Conservation (phyloP, 2,888 invertebrate species). For the Noctua pronuba region DNA sequence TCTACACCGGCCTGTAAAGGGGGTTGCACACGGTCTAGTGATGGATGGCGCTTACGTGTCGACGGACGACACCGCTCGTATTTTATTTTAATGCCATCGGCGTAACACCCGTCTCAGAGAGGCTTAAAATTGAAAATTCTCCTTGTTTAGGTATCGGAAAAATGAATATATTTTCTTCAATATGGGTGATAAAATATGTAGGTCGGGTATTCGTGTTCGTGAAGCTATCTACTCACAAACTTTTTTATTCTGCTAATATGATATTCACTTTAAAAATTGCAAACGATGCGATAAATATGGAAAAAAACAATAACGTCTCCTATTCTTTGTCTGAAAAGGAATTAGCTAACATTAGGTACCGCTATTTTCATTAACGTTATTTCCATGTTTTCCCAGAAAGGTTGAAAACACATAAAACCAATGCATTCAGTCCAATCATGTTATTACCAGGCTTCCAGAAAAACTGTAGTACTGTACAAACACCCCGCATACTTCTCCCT, state of each 20-base stretch:
- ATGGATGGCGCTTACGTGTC: slow-evolving; percentile 89
- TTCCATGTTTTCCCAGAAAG: slow-evolving; percentile 18
- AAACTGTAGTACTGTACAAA: slow-evolving; percentile 40
- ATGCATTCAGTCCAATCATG: slow-evolving; percentile 49
- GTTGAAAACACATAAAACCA: slow-evolving; percentile 21
- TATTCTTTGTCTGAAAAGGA: not conserved
- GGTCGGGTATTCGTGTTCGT: slow-evolving; percentile 38
- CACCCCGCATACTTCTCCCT: slow-evolving; percentile 70
- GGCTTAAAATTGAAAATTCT: slow-evolving; percentile 90
- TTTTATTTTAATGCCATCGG: slow-evolving; percentile 88
- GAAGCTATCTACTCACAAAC: slow-evolving; percentile 31
- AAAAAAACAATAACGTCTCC: not conserved
- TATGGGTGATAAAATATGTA: slow-evolving; percentile 58
- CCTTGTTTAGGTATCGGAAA: slow-evolving; percentile 81
- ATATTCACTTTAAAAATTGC: not conserved
- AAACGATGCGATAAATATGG: not conserved
- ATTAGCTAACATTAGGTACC: not conserved
- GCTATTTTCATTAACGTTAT: not conserved
- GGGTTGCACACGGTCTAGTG: slow-evolving; percentile 79
- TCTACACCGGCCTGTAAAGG: slow-evolving; percentile 74
- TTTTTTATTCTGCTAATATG: slow-evolving; percentile 13
- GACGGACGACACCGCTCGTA: slow-evolving; percentile 82
- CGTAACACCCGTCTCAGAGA: slow-evolving; percentile 78
- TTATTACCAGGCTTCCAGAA: slow-evolving; percentile 55
- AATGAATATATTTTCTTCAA: slow-evolving; percentile 65